Evolutionary conservation across 1,140 invertebrate species (phyloP).

Genomic region (Caligus rogercresseyi): DNA sequence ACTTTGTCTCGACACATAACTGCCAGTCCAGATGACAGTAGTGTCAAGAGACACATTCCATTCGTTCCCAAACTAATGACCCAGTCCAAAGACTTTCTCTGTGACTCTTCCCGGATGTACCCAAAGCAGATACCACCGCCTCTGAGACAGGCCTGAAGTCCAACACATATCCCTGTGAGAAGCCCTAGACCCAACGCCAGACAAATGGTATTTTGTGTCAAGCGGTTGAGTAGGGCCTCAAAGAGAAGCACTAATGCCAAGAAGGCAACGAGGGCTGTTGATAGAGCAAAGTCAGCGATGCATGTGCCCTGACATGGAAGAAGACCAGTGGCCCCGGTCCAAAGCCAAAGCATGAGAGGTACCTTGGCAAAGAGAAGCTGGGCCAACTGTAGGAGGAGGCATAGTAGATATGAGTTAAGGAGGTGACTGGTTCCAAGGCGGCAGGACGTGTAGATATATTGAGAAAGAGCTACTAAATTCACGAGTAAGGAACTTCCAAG

Average conservation of each 20-base stretch:
- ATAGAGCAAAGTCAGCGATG: neutral
- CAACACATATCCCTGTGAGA: neutral
- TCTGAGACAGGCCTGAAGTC: neutral
- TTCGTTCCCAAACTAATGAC: neutral
- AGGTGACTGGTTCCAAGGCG: neutral
- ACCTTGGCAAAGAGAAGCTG: neutral
- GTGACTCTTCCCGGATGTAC: neutral
- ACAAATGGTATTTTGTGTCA: neutral
- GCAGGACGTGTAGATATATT: no score
- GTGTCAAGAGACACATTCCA: neutral
- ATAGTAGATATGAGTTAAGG: neutral
- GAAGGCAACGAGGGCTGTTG: neutral
- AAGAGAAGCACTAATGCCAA: neutral
- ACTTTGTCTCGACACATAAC: neutral
- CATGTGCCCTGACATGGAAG: neutral
- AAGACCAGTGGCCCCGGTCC: neutral
- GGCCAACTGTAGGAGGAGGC: neutral
- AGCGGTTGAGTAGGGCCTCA: neutral
- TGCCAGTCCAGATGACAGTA: neutral
- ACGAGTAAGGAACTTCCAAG: neutral
- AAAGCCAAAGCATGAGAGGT: neutral
- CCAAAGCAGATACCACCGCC: neutral
- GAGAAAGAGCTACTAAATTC: neutral
- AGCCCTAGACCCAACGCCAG: neutral
- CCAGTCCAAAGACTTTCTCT: neutral